phyloP scores from a whole-genome alignment of 2,113 vertebrate species.

The Pterocles orientalis region DNA sequence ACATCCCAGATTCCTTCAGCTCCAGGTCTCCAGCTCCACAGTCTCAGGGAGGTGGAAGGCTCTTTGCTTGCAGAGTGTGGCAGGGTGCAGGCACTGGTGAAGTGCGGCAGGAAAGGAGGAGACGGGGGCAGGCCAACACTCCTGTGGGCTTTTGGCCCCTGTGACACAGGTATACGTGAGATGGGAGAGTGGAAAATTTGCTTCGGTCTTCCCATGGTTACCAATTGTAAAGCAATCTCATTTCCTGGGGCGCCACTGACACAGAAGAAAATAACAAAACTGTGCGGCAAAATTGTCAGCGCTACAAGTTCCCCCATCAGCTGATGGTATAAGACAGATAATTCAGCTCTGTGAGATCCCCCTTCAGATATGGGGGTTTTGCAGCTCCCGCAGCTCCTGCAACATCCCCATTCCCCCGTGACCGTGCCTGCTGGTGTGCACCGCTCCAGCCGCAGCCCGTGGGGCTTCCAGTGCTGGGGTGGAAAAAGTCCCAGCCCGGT shows the following conservation, averaged over 20 bases:
- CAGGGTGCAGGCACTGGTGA: accelerated
- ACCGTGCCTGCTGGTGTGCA: accelerated
- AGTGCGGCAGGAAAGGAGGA: background rate
- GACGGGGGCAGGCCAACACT: background rate
- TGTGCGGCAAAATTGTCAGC: background rate
- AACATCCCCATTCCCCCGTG: background rate
- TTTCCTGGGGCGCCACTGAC: background rate
- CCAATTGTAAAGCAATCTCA: background rate
- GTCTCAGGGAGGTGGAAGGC: background rate
- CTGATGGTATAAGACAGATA: background rate
- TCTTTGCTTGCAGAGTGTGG: accelerated
- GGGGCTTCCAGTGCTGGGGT: background rate
- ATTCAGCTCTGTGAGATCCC: accelerated
- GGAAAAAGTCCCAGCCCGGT: background rate
- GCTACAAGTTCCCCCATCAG: background rate
- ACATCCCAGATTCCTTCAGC: background rate
- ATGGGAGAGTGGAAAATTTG: background rate
- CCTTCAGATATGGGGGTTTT: background rate
- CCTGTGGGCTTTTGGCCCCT: background rate
- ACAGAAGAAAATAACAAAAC: background rate
- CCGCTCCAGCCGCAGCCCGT: accelerated
- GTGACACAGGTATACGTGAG: accelerated
- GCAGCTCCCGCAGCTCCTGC: background rate
- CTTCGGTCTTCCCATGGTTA: background rate
- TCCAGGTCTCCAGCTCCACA: background rate